Percentiles rank a stretch among this genome's conserved stretches.
Evolutionary conservation across 2,888 invertebrate genomes (phyloP).

Genomic region (Parasteatoda lunata): DNA sequence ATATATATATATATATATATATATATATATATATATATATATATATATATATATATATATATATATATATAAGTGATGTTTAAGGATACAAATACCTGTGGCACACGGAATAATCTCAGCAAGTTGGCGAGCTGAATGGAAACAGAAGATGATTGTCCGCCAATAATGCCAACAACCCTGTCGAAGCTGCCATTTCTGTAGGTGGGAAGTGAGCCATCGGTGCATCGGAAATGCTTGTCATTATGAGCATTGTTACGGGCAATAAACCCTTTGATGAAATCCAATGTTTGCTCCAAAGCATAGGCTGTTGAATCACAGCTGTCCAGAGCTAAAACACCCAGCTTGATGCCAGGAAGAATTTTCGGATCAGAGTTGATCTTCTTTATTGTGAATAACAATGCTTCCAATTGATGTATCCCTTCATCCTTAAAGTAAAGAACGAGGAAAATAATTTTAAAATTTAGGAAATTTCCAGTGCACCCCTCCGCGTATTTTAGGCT

Average conservation of each 20-base stretch:
- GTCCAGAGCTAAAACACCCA: conserved; percentile 80
- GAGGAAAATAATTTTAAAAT: neutral
- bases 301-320: conserved; percentile 81
- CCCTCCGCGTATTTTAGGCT: neutral
- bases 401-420: conserved; percentile 82
- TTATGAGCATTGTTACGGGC: conserved; percentile 75
- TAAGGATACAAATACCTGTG: conserved; percentile 73
- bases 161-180: conserved; percentile 77
- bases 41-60: no score
- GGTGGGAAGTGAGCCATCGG: conserved; percentile 75
- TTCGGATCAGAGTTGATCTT: conserved; percentile 79
- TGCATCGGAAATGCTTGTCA: conserved; percentile 75
- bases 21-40: no score
- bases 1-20: no score
- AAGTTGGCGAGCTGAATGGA: conserved; percentile 77
- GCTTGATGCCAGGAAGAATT: conserved; percentile 79
- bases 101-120: conserved; percentile 77
- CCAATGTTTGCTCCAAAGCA: conserved; percentile 82
- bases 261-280: conserved; percentile 80
- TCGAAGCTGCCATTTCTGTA: conserved; percentile 76
- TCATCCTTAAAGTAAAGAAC: conserved; percentile 75
- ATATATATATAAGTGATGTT: neutral
- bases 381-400: conserved; percentile 81
- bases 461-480: neutral
- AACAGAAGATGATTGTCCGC: conserved; percentile 77